Base-by-base conservation (phyloP, 2,888 invertebrate species). In the Graphium colonna region DNA sequence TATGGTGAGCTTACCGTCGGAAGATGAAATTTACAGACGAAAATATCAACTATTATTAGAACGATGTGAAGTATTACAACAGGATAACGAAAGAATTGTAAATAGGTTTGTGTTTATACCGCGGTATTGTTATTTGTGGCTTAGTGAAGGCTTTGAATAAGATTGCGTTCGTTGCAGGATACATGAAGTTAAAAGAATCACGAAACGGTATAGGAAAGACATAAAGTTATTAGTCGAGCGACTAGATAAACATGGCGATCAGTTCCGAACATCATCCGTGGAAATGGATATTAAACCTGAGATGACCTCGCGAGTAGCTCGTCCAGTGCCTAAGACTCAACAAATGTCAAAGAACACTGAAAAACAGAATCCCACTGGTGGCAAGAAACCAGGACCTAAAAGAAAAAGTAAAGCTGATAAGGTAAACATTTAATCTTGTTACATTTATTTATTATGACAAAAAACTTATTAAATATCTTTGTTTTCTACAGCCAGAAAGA, bases 11-110 rank as follows among this genome's bases (percentile, higher is more conserved):
- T 82, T 86, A 80, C 86, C 87, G 67, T 81, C 85, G 51, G 93
- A 93, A 72, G 92, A 92, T 63, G 93, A 94, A 73, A 87, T 93
- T 73, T 94, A 94, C 75, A 93, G 93, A 69, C 92, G 92, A 75
- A 95, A 94, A 83, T 94, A 94, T 77, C 93, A 94, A 76, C 81
- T 94, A 65, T 79, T 95, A 54, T 78, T 94, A 60, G 94, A 94
- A 74, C 92, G 94, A 90, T 95, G 95, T 79, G 93, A 94, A 82
- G 91, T 93, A 63, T 85, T 95, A 62, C 94, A 95, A 73, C 94
- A 94, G 91, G 93, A 94, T 72, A 95, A 95, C 77, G 94, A 95
- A 75, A 91, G 94, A 78, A 86, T 95, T 61, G 92, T 94, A 54
- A 91, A 91, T 81, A 91, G 92, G 92, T 92, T 73, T 67, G 78